Conservation (phyloP, 2,888 invertebrate genomes). For the Adineta ricciae region DNA sequence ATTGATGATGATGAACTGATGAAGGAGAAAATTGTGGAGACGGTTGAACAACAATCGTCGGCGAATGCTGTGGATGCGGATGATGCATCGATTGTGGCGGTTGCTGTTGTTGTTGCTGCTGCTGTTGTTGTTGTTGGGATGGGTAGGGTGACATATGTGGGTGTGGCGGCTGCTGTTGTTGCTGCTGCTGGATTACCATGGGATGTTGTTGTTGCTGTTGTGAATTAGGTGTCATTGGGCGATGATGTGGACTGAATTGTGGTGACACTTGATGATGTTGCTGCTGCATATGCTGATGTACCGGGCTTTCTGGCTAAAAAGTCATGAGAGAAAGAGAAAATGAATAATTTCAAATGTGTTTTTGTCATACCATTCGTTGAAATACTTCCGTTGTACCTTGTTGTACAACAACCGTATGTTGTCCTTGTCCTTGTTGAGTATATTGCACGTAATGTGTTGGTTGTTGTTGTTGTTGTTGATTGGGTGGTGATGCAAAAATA, state of each 20-base stretch:
- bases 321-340: not conserved
- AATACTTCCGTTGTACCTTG: not conserved
- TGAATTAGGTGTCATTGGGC: not conserved
- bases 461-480: not conserved
- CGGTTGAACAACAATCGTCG: not conserved
- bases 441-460: not conserved
- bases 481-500: not conserved
- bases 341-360: not conserved
- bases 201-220: not conserved
- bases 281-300: not conserved
- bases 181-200: not conserved
- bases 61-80: not conserved
- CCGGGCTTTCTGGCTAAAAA: not conserved
- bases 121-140: slow-evolving; percentile 5
- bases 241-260: slow-evolving; percentile 1
- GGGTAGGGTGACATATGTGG: not conserved
- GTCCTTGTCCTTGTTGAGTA: not conserved
- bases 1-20: slow-evolving; percentile 9
- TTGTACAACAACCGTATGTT: not conserved
- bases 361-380: not conserved
- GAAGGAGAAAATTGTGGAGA: slow-evolving; percentile 11
- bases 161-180: not conserved
- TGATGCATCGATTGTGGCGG: not conserved
- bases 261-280: not conserved
- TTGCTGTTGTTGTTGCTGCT: not conserved